A percentile compares a stretch with the other conserved stretches of the same genome.
phyloP scores from a whole-genome alignment of 2,797 vertebrate species.

The Strix occidentalis region DNA sequence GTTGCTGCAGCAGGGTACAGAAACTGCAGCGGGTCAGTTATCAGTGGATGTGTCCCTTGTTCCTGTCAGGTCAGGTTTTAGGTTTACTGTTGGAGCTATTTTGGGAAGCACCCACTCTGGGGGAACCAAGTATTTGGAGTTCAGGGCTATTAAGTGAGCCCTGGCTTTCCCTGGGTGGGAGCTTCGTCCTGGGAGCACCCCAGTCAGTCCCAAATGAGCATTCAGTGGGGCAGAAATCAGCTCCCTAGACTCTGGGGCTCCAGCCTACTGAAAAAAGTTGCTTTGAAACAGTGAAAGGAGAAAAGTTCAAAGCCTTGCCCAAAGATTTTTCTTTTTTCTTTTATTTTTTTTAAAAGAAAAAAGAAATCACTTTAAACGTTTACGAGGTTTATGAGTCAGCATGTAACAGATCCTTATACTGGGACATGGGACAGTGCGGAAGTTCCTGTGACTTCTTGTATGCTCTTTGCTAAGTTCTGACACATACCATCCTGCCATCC shows the following conservation, averaged over 20 bases:
- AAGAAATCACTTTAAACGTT: not conserved
- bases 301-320: not conserved
- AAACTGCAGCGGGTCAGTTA: not conserved
- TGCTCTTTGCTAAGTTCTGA: not conserved
- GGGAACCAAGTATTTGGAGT: not conserved
- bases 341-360: not conserved
- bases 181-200: rapidly evolving
- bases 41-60: rapidly evolving
- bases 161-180: not conserved
- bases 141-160: not conserved
- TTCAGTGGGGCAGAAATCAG: not conserved
- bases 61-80: not conserved
- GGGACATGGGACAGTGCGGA: not conserved
- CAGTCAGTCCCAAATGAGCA: not conserved
- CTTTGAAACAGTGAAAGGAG: not conserved
- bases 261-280: not conserved
- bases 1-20: not conserved
- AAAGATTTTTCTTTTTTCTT: not conserved
- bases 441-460: not conserved
- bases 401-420: not conserved
- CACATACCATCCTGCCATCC: not conserved
- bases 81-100: not conserved
- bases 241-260: not conserved
- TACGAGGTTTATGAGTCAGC: not conserved
- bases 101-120: not conserved